Percentiles rank a stretch among this genome's conserved stretches.
phyloP scores from a whole-genome alignment of 2,113 vertebrate genomes.

The Lasiurus cinereus region DNA sequence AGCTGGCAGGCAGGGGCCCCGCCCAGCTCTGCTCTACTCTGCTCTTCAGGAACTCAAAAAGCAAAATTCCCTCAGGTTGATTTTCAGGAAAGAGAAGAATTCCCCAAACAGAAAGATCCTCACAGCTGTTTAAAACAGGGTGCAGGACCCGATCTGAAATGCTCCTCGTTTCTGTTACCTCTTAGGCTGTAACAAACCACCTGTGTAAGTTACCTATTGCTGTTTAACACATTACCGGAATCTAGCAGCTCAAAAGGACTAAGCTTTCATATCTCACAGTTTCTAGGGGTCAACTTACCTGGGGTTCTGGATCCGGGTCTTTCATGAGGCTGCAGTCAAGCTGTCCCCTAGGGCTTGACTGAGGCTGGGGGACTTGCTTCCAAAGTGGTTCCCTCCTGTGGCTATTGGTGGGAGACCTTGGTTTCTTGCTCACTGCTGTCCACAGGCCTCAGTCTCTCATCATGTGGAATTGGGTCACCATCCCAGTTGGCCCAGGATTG shows the following conservation, averaged over 20 bases:
- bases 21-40: background rate
- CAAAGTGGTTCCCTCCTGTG: background rate
- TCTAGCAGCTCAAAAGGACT: background rate
- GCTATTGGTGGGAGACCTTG: background rate
- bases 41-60: conserved; percentile 44
- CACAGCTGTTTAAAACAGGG: background rate
- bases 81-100: conserved; percentile 58
- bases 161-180: background rate
- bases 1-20: background rate
- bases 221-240: background rate
- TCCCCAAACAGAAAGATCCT: background rate
- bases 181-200: background rate
- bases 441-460: background rate
- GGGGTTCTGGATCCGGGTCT: background rate
- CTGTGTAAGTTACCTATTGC: background rate
- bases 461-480: background rate
- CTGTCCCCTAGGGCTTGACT: background rate
- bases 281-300: background rate
- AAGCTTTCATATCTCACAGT: background rate
- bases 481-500: background rate
- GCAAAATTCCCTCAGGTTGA: conserved; percentile 18
- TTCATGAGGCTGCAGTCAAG: background rate
- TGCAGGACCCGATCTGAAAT: background rate
- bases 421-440: background rate
- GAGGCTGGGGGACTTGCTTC: background rate